A percentile compares a stretch with the other conserved stretches of the same genome.
Conservation (phyloP, 1,140 invertebrate genomes). For the Tetramorium simillimum region DNA sequence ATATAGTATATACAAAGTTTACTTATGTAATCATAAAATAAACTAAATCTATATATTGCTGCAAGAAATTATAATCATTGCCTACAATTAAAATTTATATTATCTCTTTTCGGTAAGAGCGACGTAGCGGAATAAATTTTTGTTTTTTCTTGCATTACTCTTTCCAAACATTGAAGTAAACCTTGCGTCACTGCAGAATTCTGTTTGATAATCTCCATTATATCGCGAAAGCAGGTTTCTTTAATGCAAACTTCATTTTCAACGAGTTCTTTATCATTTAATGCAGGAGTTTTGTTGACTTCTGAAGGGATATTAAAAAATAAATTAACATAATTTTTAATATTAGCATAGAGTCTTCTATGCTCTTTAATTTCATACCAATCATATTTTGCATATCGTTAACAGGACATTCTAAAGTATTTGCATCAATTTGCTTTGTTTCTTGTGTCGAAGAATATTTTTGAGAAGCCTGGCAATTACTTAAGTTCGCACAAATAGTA, state of each 20-base stretch:
- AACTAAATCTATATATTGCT: background rate
- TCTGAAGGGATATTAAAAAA: background rate
- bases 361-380: background rate
- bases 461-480: background rate
- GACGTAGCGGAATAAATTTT: background rate
- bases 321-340: background rate
- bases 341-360: background rate
- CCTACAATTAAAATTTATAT: conserved; percentile 23
- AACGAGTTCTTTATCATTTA: background rate
- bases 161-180: conserved; percentile 24
- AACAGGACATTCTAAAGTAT: background rate
- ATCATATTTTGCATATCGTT: background rate
- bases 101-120: background rate
- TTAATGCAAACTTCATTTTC: background rate
- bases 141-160: background rate
- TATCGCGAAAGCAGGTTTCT: conserved; percentile 33
- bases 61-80: background rate
- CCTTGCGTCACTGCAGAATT: conserved; percentile 8
- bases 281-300: background rate
- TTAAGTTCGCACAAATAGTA: background rate
- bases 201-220: conserved; percentile 24
- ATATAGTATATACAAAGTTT: background rate
- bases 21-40: background rate
- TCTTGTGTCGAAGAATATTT: background rate
- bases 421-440: background rate